Base-by-base conservation (phyloP, 2,797 vertebrate genomes). In the Gambusia yucatana region DNA sequence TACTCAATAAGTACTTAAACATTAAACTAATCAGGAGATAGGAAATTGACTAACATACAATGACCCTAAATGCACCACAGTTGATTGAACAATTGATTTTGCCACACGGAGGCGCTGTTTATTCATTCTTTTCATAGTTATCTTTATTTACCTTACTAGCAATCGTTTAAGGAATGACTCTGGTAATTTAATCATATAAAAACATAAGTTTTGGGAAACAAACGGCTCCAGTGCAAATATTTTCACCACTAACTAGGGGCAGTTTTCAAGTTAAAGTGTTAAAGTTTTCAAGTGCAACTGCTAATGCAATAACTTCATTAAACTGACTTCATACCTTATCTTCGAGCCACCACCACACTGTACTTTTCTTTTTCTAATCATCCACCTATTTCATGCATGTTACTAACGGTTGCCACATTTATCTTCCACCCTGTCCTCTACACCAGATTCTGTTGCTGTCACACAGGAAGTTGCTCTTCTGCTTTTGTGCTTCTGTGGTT, bases 381-480 rank as follows among this genome's bases (percentile, higher is more conserved):
- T 57, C 28, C 76, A 78, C 72, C 39, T 80, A 39, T 52, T 65
- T n/a, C 10, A 44, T 78, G 22, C 30, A 59, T 17, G 3, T 5
- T 74, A 57, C 46, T 48, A 73, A 81, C 71, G 11, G 82, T 83
- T 77, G 71, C 33, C 83, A 69, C 84, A 81, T 88, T 89, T 74
- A 72, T 84, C 47, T 83, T 84, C 73, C 75, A 81, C 82, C 75
- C 41, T 84, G 72, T 81, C 63, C 80, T 91, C 90, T 77, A 73
- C 86, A 91, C 82, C 36, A 65, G 69, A 82, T 87, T 90, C 25
- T 84, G 84, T 77, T 88, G 86, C 79, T 87, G 71, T 86, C 84
- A 88, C 92, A 95, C 95, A 96, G 96, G 96, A 96, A 96, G 96
- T 93, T 79, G 61, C 89, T 93, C 93, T 96, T 96, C 95, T 96